phyloP scores from a whole-genome alignment of 37 sponge, comb jelly and placozoan species.

The Tethya wilhelma region DNA sequence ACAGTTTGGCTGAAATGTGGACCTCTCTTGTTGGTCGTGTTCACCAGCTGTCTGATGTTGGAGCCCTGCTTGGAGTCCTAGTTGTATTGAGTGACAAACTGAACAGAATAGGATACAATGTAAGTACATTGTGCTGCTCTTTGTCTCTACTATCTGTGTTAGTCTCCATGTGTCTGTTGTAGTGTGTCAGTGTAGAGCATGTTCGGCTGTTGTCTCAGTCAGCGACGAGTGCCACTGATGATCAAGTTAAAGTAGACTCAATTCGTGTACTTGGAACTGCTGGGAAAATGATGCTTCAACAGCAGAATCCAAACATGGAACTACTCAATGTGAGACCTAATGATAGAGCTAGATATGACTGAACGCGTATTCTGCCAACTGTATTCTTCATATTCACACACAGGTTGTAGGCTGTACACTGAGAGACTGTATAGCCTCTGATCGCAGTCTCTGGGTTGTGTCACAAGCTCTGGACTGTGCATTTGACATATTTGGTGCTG shows the following conservation, averaged over 20 bases:
- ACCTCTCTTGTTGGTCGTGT: background rate
- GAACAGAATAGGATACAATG: background rate
- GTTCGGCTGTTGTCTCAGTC: background rate
- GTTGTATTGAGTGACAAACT: background rate
- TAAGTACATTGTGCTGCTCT: background rate
- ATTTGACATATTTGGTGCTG: constrained; percentile 48
- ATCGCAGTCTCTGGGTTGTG: constrained; percentile 27
- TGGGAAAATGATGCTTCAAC: background rate
- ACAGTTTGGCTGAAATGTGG: constrained; percentile 18
- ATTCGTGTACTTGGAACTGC: background rate
- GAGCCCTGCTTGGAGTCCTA: constrained; percentile 1
- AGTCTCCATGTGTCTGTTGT: background rate
- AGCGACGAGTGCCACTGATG: background rate
- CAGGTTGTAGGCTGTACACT: constrained; percentile 32
- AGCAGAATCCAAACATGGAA: background rate
- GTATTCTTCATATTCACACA: background rate
- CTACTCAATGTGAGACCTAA: background rate
- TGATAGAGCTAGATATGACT: background rate
- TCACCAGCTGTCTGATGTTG: background rate
- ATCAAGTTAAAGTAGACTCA: background rate
- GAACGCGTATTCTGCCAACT: background rate
- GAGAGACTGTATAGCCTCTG: constrained; percentile 31
- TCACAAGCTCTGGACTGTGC: constrained; percentile 35
- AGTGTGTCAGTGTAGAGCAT: constrained; percentile 15
- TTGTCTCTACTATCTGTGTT: background rate